Evolutionary conservation across 2,797 vertebrate species (phyloP), one percentile per base, ranked within the genome.

Genomic region (Petrocephalus sullivani): DNA sequence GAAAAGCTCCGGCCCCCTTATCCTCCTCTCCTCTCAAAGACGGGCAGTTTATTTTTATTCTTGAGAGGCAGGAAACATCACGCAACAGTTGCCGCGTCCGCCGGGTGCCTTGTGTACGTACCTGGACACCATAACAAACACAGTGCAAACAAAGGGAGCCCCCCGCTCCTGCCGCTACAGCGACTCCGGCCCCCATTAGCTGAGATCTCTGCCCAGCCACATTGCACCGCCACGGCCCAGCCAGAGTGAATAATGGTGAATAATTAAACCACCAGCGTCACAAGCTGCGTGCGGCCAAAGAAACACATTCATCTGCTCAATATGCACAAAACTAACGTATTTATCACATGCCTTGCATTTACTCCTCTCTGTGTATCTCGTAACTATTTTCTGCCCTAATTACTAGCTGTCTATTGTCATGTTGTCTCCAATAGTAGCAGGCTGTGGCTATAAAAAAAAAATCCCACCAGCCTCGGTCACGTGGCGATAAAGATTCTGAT

Each of bases 181-280:
- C 1, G 41, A 81, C 75, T 81, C 41, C 89, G 33, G 93, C 93
- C 14, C 93, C 92, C 93, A 93, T 95, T 95, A 95, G 94, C 93
- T 93, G 90, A 93, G 94, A 94, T 92, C 92, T 91, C 92, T 91
- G 93, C 93, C 89, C 93, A 93, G 93, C 92, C 93, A 90, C 95
- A 88, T 91, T 64, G 92, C 90, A 89, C 91, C 91, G 92, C 91
- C 94, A 91, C 93, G 92, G 93, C 92, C 93, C 93, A 93, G 92
- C 93, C 95, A 94, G 94, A 95, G 93, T 93, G 93, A 95, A 94
- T 93, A 93, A 95, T 95, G 92, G 89, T 91, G 92, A 94, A 94
- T 93, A 89, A 33, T 93, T 93, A 95, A 94, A 95, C 95, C 95
- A 94, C 93, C 92, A 89, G 2, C 91, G 93, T 94, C 93, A 90